Evolutionary conservation across 2,797 vertebrate genomes (phyloP), one percentile per base, ranked within the genome.

Genomic region (Channa striata): DNA sequence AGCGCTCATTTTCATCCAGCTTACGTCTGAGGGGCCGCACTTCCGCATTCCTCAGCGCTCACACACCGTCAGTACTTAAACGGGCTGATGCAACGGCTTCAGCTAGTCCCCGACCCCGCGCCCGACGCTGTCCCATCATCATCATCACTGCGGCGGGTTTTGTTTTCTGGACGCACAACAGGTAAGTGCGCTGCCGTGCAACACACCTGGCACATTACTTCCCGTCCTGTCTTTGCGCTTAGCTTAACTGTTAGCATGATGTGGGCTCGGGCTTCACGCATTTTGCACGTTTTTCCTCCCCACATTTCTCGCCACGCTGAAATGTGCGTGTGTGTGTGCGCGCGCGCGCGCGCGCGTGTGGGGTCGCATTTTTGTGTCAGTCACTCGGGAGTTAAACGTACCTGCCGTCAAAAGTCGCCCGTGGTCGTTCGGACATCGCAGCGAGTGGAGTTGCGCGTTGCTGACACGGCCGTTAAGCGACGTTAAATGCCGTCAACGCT

Each of bases 31-130:
- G n/a, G 92, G 89, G 89, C 89, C 89, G 85, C 92, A 92, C 93
- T 96, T 96, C 97, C 97, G 96, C 97, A 96, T 97, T 97, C 96
- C 95, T 84, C 87, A 92, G 93, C 94, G 87, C 93, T 94, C 93
- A 85, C 93, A 91, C 93, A 89, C 84, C 67, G 87, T 88, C 91
- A 82, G 89, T 96, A 96, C 95, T 95, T 96, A 95, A 97, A 89
- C 91, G 93, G 92, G 95, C 96, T 97, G 97, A 97, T 96, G 97
- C 96, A 97, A 97, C 96, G 82, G 88, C 74, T 87, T 88, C 91
- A 37, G 70, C 52, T 91, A 87, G 92, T 93, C 91, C 89, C 71
- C 72, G 66, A 80, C 71, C 67, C 79, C 74, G 74, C 74, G 47
- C 72, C 25, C 8, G 46, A 39, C 60, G 61, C 59, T 60, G 37